These are phyloP conservation scores for Galerucella nymphaeae DNA, from an alignment of 2,888 invertebrate genomes.

Conservation along the genomic window DNA sequence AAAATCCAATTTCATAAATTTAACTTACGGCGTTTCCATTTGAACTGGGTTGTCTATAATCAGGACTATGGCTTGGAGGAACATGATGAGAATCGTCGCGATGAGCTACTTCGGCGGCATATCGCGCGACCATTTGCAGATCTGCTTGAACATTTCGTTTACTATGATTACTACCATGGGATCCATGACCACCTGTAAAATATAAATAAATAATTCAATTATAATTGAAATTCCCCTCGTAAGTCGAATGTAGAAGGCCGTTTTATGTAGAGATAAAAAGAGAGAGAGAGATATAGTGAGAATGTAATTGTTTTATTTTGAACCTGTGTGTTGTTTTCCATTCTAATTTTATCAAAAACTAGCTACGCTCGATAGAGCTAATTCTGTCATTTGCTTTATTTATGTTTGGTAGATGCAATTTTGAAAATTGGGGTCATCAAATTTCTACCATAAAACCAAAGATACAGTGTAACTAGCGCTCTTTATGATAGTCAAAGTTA, in stretches of 20 bases:
- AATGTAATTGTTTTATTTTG: slow-evolving; percentile 17
- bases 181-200: slow-evolving; percentile 45
- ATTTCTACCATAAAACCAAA: background rate
- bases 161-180: slow-evolving; percentile 56
- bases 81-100: slow-evolving; percentile 64
- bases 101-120: slow-evolving; percentile 70
- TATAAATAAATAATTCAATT: background rate
- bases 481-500: too few species aligned
- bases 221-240: background rate
- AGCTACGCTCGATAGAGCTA: background rate
- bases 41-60: slow-evolving; percentile 68
- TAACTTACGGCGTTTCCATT: slow-evolving; percentile 71
- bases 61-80: slow-evolving; percentile 63
- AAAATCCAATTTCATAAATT: too few species aligned
- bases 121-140: slow-evolving; percentile 80
- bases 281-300: background rate
- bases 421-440: slow-evolving; percentile 2
- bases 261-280: background rate
- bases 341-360: slow-evolving; percentile 13
- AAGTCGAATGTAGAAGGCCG: background rate
- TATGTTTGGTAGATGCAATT: background rate
- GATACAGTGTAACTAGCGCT: too few species aligned
- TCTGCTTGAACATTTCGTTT: slow-evolving; percentile 79
- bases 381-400: slow-evolving; percentile 1
- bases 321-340: slow-evolving; percentile 14